A percentile compares a stretch with the other conserved stretches of the same genome.
phyloP scores from a whole-genome alignment of 2,113 vertebrate genomes.

The Cariama cristata region DNA sequence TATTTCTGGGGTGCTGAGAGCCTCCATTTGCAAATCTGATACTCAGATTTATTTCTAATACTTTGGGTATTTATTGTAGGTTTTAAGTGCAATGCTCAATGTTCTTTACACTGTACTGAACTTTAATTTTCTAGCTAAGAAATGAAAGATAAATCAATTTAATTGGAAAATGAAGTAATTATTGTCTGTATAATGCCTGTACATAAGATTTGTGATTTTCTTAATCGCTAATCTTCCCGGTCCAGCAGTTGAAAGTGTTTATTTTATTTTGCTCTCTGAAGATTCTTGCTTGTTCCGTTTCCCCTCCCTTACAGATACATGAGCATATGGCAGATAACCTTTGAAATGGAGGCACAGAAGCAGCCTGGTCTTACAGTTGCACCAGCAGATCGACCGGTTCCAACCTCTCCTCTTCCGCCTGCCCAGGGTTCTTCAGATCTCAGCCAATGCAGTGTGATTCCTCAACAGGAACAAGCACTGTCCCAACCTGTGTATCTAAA shows the following conservation, averaged over 20 bases:
- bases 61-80: background rate
- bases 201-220: no score
- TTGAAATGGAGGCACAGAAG: conserved; percentile 70
- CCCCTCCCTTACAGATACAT: conserved; percentile 13
- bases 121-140: background rate
- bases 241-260: background rate
- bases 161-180: background rate
- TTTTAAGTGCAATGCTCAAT: background rate
- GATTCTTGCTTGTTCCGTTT: background rate
- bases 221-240: background rate
- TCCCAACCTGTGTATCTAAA: conserved; percentile 85
- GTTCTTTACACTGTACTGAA: background rate
- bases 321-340: background rate
- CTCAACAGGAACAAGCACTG: conserved; percentile 64
- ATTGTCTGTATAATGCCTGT: background rate
- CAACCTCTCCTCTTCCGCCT: background rate
- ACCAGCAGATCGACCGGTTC: background rate
- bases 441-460: background rate
- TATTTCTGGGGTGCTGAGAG: background rate
- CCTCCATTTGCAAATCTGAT: background rate
- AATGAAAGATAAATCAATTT: background rate
- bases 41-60: background rate
- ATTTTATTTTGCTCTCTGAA: background rate
- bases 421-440: conserved; percentile 8
- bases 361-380: background rate